phyloP scores from a whole-genome alignment of 1,140 invertebrate genomes.

The Drosophila repleta region DNA sequence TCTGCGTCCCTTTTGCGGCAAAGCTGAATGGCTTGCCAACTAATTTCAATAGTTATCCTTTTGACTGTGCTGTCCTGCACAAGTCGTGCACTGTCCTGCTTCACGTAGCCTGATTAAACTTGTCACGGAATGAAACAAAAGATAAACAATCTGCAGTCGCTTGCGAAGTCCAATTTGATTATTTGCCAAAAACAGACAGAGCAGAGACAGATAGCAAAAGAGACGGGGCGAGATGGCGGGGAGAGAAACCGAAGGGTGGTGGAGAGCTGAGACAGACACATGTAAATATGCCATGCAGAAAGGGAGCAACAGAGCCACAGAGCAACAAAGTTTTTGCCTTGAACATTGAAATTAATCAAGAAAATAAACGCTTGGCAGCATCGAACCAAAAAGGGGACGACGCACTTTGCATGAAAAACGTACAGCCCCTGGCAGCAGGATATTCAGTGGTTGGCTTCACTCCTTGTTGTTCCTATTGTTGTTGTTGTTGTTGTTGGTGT shows the following conservation, averaged over 20 bases:
- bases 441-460: conserved; percentile 24
- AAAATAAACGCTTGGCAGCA: conserved; percentile 80
- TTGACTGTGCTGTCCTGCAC: conserved; percentile 47
- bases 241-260: neutral
- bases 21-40: conserved; percentile 50
- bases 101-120: conserved; percentile 74
- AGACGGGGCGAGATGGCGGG: neutral
- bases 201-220: conserved; percentile 18
- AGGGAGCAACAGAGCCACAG: no score
- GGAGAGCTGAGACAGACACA: conserved; percentile 13
- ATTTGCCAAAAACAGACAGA: conserved; percentile 75
- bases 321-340: conserved; percentile 56
- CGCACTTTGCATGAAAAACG: conserved; percentile 68
- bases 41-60: conserved; percentile 82
- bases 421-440: conserved; percentile 25
- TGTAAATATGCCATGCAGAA: conserved; percentile 40
- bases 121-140: conserved; percentile 73
- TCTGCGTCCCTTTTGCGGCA: conserved; percentile 7
- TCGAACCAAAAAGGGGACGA: conserved; percentile 37
- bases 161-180: conserved; percentile 68
- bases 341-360: conserved; percentile 79
- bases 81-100: conserved; percentile 10
- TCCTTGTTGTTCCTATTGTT: conserved; percentile 1
- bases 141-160: conserved; percentile 67
- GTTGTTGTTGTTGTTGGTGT: conserved; percentile 43